These are phyloP conservation scores for Pseudachorutes palmiensis DNA, from an alignment of 1,140 invertebrate genomes.

Conservation along the genomic window DNA sequence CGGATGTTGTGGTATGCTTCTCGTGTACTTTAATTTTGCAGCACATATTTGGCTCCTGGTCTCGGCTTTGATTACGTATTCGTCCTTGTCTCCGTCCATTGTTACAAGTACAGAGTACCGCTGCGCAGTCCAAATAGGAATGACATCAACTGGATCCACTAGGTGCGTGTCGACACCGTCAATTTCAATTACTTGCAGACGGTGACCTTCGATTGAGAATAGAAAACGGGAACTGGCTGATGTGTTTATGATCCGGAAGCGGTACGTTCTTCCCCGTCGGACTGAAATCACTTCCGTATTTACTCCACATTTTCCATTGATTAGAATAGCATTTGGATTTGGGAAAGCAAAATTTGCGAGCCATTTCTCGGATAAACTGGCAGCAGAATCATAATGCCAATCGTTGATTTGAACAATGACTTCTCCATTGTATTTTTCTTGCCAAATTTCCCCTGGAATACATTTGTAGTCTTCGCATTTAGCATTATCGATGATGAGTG, in stretches of 20 bases:
- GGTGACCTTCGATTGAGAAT: constrained; percentile 16
- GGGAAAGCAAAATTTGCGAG: no score
- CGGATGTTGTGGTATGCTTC: background rate
- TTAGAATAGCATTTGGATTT: no score
- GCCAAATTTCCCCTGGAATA: no score
- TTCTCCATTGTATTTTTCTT: no score
- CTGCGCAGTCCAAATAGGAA: constrained; percentile 11
- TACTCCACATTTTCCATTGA: no score
- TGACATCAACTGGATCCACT: background rate
- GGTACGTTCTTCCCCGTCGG: constrained; percentile 11
- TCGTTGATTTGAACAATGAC: no score
- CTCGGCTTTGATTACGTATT: background rate
- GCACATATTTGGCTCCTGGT: background rate
- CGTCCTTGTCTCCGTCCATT: background rate
- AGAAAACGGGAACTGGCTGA: background rate
- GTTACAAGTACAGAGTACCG: constrained; percentile 8
- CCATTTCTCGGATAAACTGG: no score
- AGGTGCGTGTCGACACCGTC: constrained; percentile 14
- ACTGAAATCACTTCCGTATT: no score
- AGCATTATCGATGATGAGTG: no score
- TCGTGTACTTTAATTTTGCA: background rate
- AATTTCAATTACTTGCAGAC: constrained; percentile 5
- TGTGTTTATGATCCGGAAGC: constrained; percentile 14
- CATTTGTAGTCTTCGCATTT: no score
- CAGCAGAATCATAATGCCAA: no score